Base-by-base conservation (phyloP, 2,888 invertebrate species). In the Lydus trimaculatus region DNA sequence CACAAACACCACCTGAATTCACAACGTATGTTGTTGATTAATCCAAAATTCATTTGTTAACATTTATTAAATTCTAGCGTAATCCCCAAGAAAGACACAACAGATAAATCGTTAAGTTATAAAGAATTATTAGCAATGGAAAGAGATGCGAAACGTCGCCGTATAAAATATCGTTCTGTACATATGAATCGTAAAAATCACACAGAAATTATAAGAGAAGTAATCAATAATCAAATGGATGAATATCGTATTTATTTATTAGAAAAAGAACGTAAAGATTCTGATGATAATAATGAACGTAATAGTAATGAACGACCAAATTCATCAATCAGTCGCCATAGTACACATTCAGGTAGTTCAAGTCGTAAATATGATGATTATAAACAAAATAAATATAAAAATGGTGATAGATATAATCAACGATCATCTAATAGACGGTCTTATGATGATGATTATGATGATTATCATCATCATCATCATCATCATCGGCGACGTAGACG, bases 111-210 rank as follows among this genome's bases (percentile, higher is more conserved):
- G 84, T 13, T 85, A 81, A 69, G 79, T 79, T 78, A 81, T 64
- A 81, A 82, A 76, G 89, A 90, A 81, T 81, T 87, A 64, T 77
- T 89, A 73, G 86, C 87, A 3, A 87, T 87, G 76, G 86, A 89
- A 80, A 86, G 91, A 59, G 87, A 91, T 81, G 87, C 89, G 81
- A 89, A 88, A 82, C 86, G 91, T 15, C 86, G 91, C 17, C 86
- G 90, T 75, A 81, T 87, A 60, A 89, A 89, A 82, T 89, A 91
- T 81, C 85, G 83, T 78, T 82, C 85, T 48, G 89, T 89, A 33
- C 87, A 89, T 63, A 87, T 88, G 62, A 88, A 87, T 75, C 84
- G 86, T 8, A 86, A 86, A 75, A 89, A 87, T 81, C 88, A 90
- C 78, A 89, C 88, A 0, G 87, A 90, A 79, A 87, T 89, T 11